Evolutionary conservation across 2,888 invertebrate species (phyloP).

Genomic region (Morinoia aosen): DNA sequence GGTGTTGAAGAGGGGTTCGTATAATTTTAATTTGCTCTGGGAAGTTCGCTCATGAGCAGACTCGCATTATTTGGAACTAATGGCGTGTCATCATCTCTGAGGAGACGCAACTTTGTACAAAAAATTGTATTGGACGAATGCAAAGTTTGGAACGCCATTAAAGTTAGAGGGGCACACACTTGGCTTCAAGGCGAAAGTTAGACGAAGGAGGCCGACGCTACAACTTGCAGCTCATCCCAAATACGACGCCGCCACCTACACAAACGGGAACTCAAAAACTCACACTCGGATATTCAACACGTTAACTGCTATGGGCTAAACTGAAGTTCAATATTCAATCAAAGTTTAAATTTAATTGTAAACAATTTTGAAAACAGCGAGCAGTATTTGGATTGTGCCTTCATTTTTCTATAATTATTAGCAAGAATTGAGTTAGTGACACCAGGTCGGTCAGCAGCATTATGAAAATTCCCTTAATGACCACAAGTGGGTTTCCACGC

Average conservation of each 20-base stretch:
- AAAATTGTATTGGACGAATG: conserved; percentile 15
- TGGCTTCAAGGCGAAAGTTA: background rate
- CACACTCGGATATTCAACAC: no score
- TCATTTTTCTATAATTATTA: no score
- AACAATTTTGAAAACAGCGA: no score
- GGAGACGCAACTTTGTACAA: background rate
- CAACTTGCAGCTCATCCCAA: background rate
- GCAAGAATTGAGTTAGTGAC: no score
- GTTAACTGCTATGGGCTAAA: no score
- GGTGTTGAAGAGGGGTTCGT: background rate
- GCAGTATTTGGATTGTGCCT: no score
- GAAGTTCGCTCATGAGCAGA: background rate
- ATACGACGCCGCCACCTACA: background rate
- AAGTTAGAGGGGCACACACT: conserved; percentile 8
- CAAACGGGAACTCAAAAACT: background rate
- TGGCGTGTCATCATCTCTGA: background rate
- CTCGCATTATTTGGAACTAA: background rate
- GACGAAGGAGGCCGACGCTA: background rate
- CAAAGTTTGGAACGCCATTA: conserved; percentile 14
- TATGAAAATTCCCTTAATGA: no score
- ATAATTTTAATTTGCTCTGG: background rate
- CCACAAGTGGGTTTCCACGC: no score
- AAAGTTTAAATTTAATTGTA: no score
- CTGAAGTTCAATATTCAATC: no score
- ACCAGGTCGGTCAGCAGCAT: no score